Evolutionary conservation across 1,140 invertebrate genomes (phyloP), one percentile per base, ranked within the genome.

Genomic region (Phthorimaea operculella): DNA sequence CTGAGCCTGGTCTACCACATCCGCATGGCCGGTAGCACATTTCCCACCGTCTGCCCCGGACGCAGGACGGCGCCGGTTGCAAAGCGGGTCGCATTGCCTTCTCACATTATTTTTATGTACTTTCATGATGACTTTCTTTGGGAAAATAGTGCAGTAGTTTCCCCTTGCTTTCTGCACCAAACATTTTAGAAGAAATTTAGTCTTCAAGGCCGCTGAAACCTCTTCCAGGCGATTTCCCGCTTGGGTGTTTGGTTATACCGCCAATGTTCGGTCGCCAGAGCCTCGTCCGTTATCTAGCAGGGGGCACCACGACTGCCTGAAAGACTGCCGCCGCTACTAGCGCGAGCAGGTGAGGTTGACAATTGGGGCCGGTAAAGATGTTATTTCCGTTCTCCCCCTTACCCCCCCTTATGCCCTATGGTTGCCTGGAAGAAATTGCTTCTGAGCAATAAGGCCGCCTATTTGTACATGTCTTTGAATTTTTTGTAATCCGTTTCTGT

Each of bases 121-220:
- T 28, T 28, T 28, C 21, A 28, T 28, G 21, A 28, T 28, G 21
- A 28, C 21, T 28, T 28, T 28, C 21, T 28, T 28, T 28, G 44
- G 51, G 36, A 51, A 44, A 42, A 15, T 57, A 51, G 55, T 57
- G 55, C 50, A 59, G 60, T 62, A 33, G 57, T 58, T 56, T 56
- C 56, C 60, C 60, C 5, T 56, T 55, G 56, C 33, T 10, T 21
- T 53, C 36, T 45, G 42, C 52, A 8, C 18, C 52, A 53, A 17
- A 21, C 52, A 16, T 53, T 53, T 53, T 45, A 39, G 39, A 15
- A 33, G 28, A 11, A 28, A 53, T 45, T 53, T 53, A 53, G 4
- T 10, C 28, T 18, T 4, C 52, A 28, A 54, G 52, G 52, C 52
- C 21, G 42, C 52, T 54, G 52, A 15, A 8, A 34, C 52, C 52